phyloP scores from a whole-genome alignment of 2,888 invertebrate genomes.

The Phaonia tiefii region DNA sequence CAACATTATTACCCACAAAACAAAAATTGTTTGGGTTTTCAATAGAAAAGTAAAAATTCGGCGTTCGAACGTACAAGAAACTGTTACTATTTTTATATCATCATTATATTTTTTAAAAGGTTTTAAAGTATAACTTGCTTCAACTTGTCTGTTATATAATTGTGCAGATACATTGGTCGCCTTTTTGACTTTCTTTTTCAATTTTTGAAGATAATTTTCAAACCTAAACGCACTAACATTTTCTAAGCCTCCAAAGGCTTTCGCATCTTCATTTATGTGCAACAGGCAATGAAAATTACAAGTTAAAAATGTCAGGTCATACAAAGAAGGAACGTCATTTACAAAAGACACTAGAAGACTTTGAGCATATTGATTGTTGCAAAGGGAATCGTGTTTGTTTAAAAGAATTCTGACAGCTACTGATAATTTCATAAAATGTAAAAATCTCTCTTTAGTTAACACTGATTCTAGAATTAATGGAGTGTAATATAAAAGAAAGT shows the following conservation, averaged over 20 bases:
- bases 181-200: slow-evolving; percentile 59
- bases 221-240: slow-evolving; percentile 56
- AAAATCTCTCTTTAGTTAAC: no score
- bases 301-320: slow-evolving; percentile 50
- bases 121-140: slow-evolving; percentile 36
- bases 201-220: slow-evolving; percentile 57
- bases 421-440: slow-evolving; percentile 57
- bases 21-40: no score
- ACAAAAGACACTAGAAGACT: slow-evolving; percentile 22
- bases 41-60: no score
- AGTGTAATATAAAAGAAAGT: no score
- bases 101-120: no score
- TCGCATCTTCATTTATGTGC: slow-evolving; percentile 47
- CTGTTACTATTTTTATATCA: no score
- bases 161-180: slow-evolving; percentile 52
- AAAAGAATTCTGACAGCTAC: no score
- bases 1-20: no score
- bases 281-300: slow-evolving; percentile 53
- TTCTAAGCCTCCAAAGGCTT: slow-evolving; percentile 51
- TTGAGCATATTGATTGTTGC: slow-evolving; percentile 45
- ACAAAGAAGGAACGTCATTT: slow-evolving; percentile 43
- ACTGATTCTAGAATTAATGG: no score
- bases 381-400: slow-evolving; percentile 50
- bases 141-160: slow-evolving; percentile 58
- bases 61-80: no score